Conservation (phyloP, 1,140 invertebrate species). For the Uloborus diversus region DNA sequence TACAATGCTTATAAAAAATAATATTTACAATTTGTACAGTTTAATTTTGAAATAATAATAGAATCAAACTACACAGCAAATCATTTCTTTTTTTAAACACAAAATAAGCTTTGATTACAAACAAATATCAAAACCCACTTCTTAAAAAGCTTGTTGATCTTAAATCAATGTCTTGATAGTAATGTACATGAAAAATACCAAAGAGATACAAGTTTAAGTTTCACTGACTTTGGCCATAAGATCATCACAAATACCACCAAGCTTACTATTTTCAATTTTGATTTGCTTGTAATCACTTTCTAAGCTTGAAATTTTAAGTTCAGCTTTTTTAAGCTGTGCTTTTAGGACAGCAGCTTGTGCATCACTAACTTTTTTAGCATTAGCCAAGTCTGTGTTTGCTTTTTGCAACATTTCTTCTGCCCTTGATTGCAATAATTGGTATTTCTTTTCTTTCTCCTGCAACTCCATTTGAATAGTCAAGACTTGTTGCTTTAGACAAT, state of each 20-base stretch:
- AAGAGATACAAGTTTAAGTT: slow-evolving; percentile 13
- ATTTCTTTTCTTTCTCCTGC: slow-evolving; percentile 71
- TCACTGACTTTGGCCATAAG: slow-evolving; percentile 43
- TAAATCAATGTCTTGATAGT: too few relatives aligned
- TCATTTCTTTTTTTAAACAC: too few relatives aligned
- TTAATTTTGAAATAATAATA: too few relatives aligned
- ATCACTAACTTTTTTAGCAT: slow-evolving; percentile 72
- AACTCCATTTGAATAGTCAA: slow-evolving; percentile 71
- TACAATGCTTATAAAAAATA: too few relatives aligned
- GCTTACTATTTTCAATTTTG: slow-evolving; percentile 32
- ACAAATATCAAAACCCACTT: too few relatives aligned
- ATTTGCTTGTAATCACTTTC: slow-evolving; percentile 73
- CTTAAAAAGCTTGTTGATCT: too few relatives aligned
- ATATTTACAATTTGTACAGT: too few relatives aligned
- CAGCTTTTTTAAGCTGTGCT: slow-evolving; percentile 80
- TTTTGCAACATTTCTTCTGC: slow-evolving; percentile 73
- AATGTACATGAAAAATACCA: too few relatives aligned
- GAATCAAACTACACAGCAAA: too few relatives aligned
- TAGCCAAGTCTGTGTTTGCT: slow-evolving; percentile 77
- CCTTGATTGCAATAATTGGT: slow-evolving; percentile 71
- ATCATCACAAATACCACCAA: slow-evolving; percentile 47
- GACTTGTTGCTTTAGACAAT: slow-evolving; percentile 71
- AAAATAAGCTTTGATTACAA: too few relatives aligned
- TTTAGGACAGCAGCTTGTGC: slow-evolving; percentile 76
- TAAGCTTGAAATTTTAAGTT: slow-evolving; percentile 73